phyloP scores from a whole-genome alignment of 2,797 vertebrate species.

The Falco novaeseelandiae region DNA sequence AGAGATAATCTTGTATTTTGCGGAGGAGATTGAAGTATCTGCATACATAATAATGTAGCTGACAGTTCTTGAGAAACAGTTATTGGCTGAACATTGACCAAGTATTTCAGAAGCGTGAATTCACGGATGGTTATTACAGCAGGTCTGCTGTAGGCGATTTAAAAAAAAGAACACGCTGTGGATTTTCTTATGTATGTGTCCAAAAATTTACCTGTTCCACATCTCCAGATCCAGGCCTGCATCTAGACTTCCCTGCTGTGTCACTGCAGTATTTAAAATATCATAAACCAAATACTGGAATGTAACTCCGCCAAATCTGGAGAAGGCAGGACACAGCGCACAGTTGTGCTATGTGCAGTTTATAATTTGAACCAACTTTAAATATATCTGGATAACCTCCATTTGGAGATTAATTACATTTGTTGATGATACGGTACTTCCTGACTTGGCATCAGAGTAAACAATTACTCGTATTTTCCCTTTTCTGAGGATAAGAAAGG shows the following conservation, averaged over 20 bases:
- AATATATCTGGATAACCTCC: neutral
- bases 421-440: neutral
- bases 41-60: neutral
- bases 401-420: neutral
- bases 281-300: neutral
- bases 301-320: neutral
- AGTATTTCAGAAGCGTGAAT: neutral
- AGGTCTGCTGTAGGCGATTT: neutral
- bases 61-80: neutral
- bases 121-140: neutral
- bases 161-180: neutral
- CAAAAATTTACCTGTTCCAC: neutral
- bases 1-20: neutral
- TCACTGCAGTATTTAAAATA: neutral
- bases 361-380: neutral
- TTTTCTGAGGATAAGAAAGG: neutral
- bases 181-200: neutral
- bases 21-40: neutral
- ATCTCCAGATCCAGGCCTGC: neutral
- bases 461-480: rapidly evolving
- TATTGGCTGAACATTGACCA: neutral
- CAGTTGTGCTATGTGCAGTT: rapidly evolving
- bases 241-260: neutral
- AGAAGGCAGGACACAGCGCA: neutral
- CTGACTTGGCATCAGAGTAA: neutral